Evolutionary conservation across 2,888 invertebrate genomes (phyloP), one percentile per base, ranked within the genome.

Genomic region (Meteorus colon): DNA sequence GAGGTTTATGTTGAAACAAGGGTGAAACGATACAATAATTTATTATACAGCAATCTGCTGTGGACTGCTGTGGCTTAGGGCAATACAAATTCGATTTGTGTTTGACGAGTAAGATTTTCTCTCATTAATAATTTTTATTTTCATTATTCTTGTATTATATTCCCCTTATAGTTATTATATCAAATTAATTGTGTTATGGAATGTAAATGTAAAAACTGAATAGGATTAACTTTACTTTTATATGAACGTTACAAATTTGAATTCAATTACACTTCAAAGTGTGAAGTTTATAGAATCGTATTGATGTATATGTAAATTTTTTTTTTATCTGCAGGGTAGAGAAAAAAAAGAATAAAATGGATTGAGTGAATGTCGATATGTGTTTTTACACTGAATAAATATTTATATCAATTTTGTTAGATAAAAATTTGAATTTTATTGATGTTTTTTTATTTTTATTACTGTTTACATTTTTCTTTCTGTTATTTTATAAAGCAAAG

Each of bases 61-160:
- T 27, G 29, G 31, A 62, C 31, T 62, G n/a, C 10, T 62, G 62
- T 16, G 27, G 62, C 14, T 62, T 14, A n/a, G 29, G 62, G 31
- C 8, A 14, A 62, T 10, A 62, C 31, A 29, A 62, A 60, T 24
- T 60, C 19, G 27, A 62, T 62, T 62, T 62, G 2, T 1, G 14
- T 62, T 31, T 27, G 29, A 3, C 29, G 31, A 29, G 19, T 24
- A 16, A 29, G n/a, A n/a, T 62, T 62, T 62, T 29, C 62, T 31
- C 31, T 31, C 31, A 31, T 62, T 29, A 5, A 62, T 62, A 27
- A 62, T 29, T 62, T 62, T 29, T 27, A 60, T 62, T 62, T 16
- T 31, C 16, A 31, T 29, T 29, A 29, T 27, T 4, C 14, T 3
- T 31, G 12, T 14, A 29, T 4, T 16, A 31, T 31, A 29, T 31